These are phyloP conservation scores for Drosophila neocordata DNA, from an alignment of 1,140 invertebrate species.

Conservation along the genomic window DNA sequence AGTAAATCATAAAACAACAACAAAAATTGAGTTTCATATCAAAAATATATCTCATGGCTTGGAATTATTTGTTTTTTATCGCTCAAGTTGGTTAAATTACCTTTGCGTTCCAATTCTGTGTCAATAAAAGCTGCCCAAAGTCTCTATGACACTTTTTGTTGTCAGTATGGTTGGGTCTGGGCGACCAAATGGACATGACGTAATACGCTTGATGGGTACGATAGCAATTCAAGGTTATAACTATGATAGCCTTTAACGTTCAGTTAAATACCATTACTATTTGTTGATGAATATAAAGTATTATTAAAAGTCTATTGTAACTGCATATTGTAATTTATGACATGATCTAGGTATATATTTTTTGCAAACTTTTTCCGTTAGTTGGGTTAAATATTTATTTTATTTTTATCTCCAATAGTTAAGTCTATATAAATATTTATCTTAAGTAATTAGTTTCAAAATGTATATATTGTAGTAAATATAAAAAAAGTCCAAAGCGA, in stretches of 20 bases:
- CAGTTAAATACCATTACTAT: background rate
- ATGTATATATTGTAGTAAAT: constrained; percentile 64
- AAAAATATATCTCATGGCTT: constrained; percentile 36
- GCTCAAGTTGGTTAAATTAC: constrained; percentile 47
- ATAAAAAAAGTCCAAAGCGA: constrained; percentile 46
- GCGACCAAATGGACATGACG: constrained; percentile 49
- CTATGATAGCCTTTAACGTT: background rate
- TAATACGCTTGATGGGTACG: constrained; percentile 36
- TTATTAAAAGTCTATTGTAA: background rate
- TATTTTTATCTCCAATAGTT: too few species aligned
- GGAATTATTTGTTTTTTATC: constrained; percentile 48
- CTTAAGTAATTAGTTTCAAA: constrained; percentile 49
- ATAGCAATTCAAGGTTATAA: constrained; percentile 56
- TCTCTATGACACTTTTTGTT: constrained; percentile 60
- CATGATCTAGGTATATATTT: constrained; percentile 9
- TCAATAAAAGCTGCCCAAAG: constrained; percentile 50
- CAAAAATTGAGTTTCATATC: constrained; percentile 49
- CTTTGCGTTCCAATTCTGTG: constrained; percentile 63
- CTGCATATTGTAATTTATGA: background rate
- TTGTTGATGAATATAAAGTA: background rate
- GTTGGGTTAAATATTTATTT: background rate
- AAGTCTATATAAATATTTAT: too few species aligned
- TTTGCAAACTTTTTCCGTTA: background rate
- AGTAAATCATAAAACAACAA: constrained; percentile 50
- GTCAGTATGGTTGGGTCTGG: constrained; percentile 37